Conservation (phyloP, 2,888 invertebrate genomes). For the Tenthredo livida region DNA sequence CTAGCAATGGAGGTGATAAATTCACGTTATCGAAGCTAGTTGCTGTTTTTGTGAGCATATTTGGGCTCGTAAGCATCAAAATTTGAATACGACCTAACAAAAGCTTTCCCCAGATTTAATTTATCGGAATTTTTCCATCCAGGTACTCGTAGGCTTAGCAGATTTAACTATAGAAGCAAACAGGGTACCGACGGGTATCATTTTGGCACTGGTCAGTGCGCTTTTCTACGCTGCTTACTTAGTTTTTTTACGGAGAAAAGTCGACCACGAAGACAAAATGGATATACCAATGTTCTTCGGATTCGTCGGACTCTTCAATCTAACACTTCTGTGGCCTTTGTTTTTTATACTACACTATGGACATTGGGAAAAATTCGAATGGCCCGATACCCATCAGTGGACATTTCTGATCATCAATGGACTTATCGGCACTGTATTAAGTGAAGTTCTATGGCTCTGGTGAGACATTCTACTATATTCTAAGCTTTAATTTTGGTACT, state of each 20-base stretch:
- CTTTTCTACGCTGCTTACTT: conserved; percentile 95
- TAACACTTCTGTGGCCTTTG: conserved; percentile 93
- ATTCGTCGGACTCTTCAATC: conserved; percentile 95
- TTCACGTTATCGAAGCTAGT: conserved; percentile 92
- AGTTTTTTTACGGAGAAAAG: conserved; percentile 91
- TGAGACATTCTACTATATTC: conserved; percentile 78
- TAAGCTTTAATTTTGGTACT: background rate
- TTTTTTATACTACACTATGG: conserved; percentile 93
- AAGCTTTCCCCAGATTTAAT: background rate
- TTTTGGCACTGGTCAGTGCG: conserved; percentile 92
- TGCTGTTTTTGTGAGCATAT: conserved; percentile 88
- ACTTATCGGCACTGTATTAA: conserved; percentile 93
- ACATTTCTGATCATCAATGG: conserved; percentile 91
- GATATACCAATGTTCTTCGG: conserved; percentile 98
- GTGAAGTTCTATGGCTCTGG: conserved; percentile 96
- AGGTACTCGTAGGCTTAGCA: conserved; percentile 89
- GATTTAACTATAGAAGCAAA: conserved; percentile 84
- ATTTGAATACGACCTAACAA: background rate
- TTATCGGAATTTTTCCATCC: conserved; percentile 64
- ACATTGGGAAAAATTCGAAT: conserved; percentile 90
- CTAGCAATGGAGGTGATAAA: conserved; percentile 89
- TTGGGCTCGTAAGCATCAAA: conserved; percentile 85
- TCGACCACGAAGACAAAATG: conserved; percentile 95
- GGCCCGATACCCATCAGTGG: conserved; percentile 92
- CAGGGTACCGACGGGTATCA: conserved; percentile 87